phyloP scores from a whole-genome alignment of 2,797 vertebrate genomes.

The Schizopygopsis pylzovi region DNA sequence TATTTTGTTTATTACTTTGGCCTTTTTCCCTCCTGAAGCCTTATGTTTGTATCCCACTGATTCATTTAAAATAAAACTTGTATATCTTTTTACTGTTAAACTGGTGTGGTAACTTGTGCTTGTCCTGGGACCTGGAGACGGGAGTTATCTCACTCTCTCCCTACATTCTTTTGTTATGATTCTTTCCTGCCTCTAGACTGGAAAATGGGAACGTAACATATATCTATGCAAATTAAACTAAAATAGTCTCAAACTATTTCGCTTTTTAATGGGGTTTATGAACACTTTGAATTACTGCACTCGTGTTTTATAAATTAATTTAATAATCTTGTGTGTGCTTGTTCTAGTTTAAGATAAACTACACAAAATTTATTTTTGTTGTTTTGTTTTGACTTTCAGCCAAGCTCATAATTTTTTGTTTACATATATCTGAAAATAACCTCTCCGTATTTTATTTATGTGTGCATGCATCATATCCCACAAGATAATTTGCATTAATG shows the following conservation, averaged over 20 bases:
- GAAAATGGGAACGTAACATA: background rate
- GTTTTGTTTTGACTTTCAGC: background rate
- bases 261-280: background rate
- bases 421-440: too few species aligned
- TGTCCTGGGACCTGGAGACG: too few species aligned
- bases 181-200: background rate
- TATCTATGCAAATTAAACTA: background rate
- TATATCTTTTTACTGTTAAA: too few species aligned
- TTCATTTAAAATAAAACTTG: too few species aligned
- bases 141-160: too few species aligned
- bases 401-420: background rate
- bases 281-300: background rate
- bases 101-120: background rate
- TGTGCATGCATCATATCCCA: background rate
- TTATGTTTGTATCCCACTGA: too few species aligned
- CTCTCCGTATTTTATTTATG: background rate
- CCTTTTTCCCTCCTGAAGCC: too few species aligned
- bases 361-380: background rate
- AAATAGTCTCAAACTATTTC: background rate
- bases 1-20: too few species aligned
- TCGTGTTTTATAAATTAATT: background rate
- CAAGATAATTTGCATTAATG: slow-evolving; percentile 4
- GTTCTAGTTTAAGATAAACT: background rate
- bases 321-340: background rate
- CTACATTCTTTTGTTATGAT: background rate